A percentile compares a stretch with the other conserved stretches of the same genome.
Conservation (phyloP, 2,797 vertebrate genomes). For the Trachops cirrhosus region DNA sequence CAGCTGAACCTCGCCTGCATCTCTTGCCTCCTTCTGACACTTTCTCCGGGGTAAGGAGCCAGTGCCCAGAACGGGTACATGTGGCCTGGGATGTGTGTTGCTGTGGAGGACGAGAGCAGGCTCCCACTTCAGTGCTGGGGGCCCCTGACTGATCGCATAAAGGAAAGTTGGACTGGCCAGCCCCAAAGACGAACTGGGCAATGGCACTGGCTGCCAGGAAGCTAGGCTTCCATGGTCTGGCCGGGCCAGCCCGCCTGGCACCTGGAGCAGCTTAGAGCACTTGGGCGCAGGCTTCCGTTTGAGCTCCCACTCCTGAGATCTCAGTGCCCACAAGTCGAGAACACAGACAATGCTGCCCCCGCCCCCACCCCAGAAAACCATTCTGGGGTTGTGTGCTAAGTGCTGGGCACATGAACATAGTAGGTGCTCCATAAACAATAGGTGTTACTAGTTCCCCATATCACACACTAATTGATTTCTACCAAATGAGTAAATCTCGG, state of each 20-base stretch:
- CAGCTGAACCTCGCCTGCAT: neutral
- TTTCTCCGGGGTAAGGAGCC: neutral
- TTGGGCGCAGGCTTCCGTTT: accelerated
- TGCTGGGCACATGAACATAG: accelerated
- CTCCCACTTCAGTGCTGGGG: neutral
- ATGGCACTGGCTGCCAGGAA: neutral
- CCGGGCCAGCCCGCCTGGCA: accelerated
- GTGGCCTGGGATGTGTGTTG: accelerated
- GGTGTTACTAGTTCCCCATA: too few species aligned
- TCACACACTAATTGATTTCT: neutral
- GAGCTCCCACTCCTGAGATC: neutral
- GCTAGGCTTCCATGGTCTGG: accelerated
- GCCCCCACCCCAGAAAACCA: accelerated
- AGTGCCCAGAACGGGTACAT: neutral
- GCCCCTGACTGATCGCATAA: accelerated
- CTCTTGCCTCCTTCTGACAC: neutral
- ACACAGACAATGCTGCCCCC: neutral
- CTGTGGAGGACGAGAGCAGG: neutral
- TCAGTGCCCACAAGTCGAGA: neutral
- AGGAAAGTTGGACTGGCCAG: neutral
- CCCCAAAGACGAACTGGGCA: neutral
- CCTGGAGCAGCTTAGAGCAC: accelerated
- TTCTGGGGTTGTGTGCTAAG: neutral
- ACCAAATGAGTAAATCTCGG: neutral
- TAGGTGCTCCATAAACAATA: neutral